Base-by-base conservation (phyloP, 2,113 vertebrate genomes). In the Eolophus roseicapilla region DNA sequence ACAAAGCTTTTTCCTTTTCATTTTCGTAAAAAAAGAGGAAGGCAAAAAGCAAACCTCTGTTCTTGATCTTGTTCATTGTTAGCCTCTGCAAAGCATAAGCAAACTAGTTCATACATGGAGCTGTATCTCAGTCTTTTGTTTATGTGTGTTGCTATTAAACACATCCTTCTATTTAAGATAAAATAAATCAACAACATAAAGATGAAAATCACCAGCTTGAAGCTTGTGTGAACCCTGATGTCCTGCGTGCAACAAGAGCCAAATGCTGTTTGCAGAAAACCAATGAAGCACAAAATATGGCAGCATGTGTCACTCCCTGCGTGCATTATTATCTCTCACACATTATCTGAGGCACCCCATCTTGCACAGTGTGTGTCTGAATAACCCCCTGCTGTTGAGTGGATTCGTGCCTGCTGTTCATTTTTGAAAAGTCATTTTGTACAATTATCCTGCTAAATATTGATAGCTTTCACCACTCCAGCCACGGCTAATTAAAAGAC, bases 401-500 rank as follows among this genome's bases (percentile, higher is more conserved):
- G 75, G 92, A 89, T 92, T 96, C 91, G 46, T 86, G 90, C 93
- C 95, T 96, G 96, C 95, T 94, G 96, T 87, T 97, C 81, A 85
- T 85, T 95, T 96, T 91, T 94, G 88, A 96, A 90, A 97, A 98
- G 96, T 96, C 91, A 95, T 94, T 97, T 95, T 64, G 37, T 94
- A 96, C 96, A 95, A 96, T 97, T 96, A 96, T 95, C 86, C 95
- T 95, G 93, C 96, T 97, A 97, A 98, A 97, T 98, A 98, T 97
- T 97, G 97, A 97, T 97, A 98, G 97, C 96, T 97, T 97, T 96
- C 95, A 96, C 94, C 94, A 93, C 92, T 96, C 85, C 84, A 93
- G 94, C 94, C 96, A 96, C 0, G 44, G 94, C 97, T 98, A 98
- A 98, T 98, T 97, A 97, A 98, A 97, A 97, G 96, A 96, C 97